Conservation (phyloP, 2,888 invertebrate genomes). For the Sussaba pulchella region DNA sequence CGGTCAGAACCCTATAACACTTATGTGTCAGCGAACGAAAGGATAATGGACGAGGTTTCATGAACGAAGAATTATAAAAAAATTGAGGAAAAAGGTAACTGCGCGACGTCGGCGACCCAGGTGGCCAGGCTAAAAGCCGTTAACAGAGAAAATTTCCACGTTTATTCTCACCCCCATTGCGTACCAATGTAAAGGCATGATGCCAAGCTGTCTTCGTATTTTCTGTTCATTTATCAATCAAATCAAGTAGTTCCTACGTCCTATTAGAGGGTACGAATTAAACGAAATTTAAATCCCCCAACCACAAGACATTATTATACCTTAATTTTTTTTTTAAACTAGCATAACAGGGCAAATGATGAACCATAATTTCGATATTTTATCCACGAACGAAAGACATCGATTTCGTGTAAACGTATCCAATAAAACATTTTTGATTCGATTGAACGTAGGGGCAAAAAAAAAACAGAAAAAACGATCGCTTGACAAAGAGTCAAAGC, state of each 20-base stretch:
- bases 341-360: not conserved
- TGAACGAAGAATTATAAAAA: constrained; percentile 30
- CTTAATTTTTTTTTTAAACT: constrained; percentile 4
- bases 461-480: not conserved
- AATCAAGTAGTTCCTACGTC: no score
- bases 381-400: not conserved
- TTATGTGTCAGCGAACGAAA: constrained; percentile 24
- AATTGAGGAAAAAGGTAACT: constrained; percentile 33
- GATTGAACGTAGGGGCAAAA: not conserved
- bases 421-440: not conserved
- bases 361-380: not conserved
- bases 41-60: constrained; percentile 56
- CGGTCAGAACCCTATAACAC: constrained; percentile 7
- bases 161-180: not conserved
- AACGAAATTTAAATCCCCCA: no score
- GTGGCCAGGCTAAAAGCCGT: constrained; percentile 6
- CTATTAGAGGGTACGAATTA: no score
- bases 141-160: not conserved
- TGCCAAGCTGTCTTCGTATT: no score
- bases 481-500: constrained; percentile 9
- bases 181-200: no score
- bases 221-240: no score
- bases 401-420: no score
- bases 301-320: no score
- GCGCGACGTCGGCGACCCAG: constrained; percentile 17